These are phyloP conservation scores for Vipera ursinii DNA, from an alignment of 2,797 vertebrate genomes.

Conservation along the genomic window DNA sequence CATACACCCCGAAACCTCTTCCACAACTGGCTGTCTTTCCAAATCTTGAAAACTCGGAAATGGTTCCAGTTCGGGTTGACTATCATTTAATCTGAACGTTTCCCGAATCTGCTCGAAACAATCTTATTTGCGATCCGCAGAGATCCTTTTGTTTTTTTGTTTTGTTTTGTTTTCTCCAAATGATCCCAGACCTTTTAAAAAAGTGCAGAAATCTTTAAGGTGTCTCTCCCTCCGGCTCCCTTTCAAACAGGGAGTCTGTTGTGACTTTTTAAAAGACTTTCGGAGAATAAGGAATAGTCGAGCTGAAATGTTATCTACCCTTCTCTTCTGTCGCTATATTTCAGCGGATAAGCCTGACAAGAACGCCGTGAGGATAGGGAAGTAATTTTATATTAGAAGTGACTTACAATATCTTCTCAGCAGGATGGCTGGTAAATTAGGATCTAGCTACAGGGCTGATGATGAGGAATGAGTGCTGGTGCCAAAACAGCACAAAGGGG, in stretches of 20 bases:
- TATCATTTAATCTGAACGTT: neutral
- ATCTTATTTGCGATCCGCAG: neutral
- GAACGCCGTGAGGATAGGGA: neutral
- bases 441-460: neutral
- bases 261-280: neutral
- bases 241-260: neutral
- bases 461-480: neutral
- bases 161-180: neutral
- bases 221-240: neutral
- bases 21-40: neutral
- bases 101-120: neutral
- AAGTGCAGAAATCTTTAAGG: neutral
- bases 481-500: neutral
- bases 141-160: neutral
- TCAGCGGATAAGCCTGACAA: constrained; percentile 5
- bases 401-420: constrained; percentile 9
- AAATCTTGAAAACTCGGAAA: neutral
- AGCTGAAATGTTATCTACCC: neutral
- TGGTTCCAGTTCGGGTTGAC: neutral
- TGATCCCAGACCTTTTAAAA: neutral
- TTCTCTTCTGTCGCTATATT: neutral
- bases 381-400: constrained; percentile 11
- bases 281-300: neutral
- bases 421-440: neutral
- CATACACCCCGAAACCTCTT: neutral